Base-by-base conservation (phyloP, 2,888 invertebrate genomes). In the Ametastegia equiseti region DNA sequence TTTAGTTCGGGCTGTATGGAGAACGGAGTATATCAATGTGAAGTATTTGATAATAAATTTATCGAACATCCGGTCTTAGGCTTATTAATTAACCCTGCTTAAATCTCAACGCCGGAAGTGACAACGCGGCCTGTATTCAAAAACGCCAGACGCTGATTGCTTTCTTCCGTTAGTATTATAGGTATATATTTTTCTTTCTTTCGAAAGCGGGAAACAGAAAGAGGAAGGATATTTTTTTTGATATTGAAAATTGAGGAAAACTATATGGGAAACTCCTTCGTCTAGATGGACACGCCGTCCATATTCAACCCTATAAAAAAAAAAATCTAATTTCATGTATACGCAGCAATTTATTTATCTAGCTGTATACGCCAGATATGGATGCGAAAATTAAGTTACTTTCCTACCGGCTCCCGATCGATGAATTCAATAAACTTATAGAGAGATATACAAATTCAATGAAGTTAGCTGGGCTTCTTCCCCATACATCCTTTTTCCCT, bases 71-170 rank as follows among this genome's bases (percentile, higher is more conserved):
- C 81, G 81, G 81, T n/a, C 27, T 65, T 42, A 13, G 65, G 77
- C 63, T 47, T 63, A 77, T 81, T 81, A 81, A 81, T 77, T 81
- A 81, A 65, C 36, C 45, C 77, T 42, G 75, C 63, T 65, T 50
- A 63, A 75, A 65, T 63, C 47, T 75, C 27, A 45, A 5, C 77
- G 77, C 77, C 81, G 82, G 81, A 77, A 78, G 82, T 67, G 57
- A 65, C 60, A 87, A 86, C 88, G 87, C 89, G 88, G 88, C 84
- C 85, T 85, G 15, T 9, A 9, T 19, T 7, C 7, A 27, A 54
- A 30, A 6, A 63, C 6, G 15, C 36, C 33, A 54, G 54, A 23
- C 47, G 9, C 1, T 54, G 75, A 75, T 78, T 78, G 39, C 63
- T 42, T 42, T 78, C 78, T 78, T 78, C 60, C 60, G 78, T 42